Conservation (phyloP, 1,140 invertebrate species). For the Lordiphosa collinella region DNA sequence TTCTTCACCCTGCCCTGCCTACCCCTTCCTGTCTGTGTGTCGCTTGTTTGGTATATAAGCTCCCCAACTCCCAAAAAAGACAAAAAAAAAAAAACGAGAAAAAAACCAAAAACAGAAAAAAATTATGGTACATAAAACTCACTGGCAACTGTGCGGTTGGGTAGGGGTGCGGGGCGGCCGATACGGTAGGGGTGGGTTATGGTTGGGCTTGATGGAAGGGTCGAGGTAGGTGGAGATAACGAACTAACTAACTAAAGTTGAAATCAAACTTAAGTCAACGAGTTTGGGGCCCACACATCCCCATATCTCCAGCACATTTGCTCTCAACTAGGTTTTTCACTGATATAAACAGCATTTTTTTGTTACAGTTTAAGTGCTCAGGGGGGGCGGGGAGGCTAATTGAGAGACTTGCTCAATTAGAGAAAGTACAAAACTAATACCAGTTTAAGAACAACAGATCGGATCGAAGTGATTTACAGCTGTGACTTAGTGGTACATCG, state of each 20-base stretch:
- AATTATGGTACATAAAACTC: no score
- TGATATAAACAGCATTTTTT: background rate
- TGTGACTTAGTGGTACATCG: no score
- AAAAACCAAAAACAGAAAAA: constrained; percentile 6
- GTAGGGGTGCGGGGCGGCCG: background rate
- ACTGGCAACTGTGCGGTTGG: no score
- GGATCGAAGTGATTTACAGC: no score
- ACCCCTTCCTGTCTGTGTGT: constrained; percentile 6
- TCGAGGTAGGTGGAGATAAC: constrained; percentile 41
- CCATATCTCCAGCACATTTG: background rate
- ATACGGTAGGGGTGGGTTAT: background rate
- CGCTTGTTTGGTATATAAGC: constrained; percentile 26
- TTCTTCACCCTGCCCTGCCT: background rate
- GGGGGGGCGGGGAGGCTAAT: constrained; percentile 23
- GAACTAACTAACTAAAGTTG: constrained; percentile 70
- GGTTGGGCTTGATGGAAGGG: constrained; percentile 22
- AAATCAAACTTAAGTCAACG: constrained; percentile 46
- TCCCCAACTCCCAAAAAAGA: constrained; percentile 3
- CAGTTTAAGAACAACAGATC: no score
- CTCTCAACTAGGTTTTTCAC: constrained; percentile 10
- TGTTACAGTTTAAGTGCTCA: constrained; percentile 2
- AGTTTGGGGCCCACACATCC: constrained; percentile 13
- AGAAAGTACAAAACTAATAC: no score
- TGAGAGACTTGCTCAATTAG: constrained; percentile 33
- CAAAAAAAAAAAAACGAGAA: background rate